These are phyloP conservation scores for Tuta absoluta DNA, from an alignment of 2,888 invertebrate species.

Conservation along the genomic window DNA sequence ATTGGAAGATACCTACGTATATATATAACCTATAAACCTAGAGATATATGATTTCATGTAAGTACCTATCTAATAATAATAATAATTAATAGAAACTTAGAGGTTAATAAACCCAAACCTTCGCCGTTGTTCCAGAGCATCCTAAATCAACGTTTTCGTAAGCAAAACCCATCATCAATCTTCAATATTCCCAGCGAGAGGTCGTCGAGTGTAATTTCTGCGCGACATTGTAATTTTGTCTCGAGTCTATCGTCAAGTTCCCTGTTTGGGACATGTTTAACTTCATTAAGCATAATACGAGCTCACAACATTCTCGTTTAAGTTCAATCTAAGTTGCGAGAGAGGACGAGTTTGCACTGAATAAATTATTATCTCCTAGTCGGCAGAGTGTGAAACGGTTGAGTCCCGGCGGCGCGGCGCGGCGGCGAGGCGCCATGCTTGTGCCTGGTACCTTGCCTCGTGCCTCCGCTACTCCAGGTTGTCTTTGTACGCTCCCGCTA, in stretches of 20 bases:
- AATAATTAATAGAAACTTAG: background rate
- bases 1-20: too few relatives aligned
- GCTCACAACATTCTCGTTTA: slow-evolving; percentile 78
- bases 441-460: background rate
- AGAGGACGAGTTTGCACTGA: slow-evolving; percentile 74
- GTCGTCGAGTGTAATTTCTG: slow-evolving; percentile 26
- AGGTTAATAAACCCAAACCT: slow-evolving; percentile 12
- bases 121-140: slow-evolving; percentile 13
- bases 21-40: background rate
- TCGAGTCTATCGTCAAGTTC: slow-evolving; percentile 55
- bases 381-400: slow-evolving; percentile 54
- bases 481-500: slow-evolving; percentile 17
- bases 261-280: slow-evolving; percentile 74
- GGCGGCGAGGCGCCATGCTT: slow-evolving; percentile 30
- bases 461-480: background rate
- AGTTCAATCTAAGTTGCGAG: slow-evolving; percentile 79
- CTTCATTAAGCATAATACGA: slow-evolving; percentile 78
- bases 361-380: slow-evolving; percentile 77
- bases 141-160: slow-evolving; percentile 39
- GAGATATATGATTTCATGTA: background rate
- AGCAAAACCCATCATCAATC: slow-evolving; percentile 43
- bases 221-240: slow-evolving; percentile 53
- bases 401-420: slow-evolving; percentile 37
- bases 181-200: slow-evolving; percentile 26
- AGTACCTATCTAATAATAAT: background rate